Base-by-base conservation (phyloP, 2,113 vertebrate genomes). In the Turdus rufiventris region DNA sequence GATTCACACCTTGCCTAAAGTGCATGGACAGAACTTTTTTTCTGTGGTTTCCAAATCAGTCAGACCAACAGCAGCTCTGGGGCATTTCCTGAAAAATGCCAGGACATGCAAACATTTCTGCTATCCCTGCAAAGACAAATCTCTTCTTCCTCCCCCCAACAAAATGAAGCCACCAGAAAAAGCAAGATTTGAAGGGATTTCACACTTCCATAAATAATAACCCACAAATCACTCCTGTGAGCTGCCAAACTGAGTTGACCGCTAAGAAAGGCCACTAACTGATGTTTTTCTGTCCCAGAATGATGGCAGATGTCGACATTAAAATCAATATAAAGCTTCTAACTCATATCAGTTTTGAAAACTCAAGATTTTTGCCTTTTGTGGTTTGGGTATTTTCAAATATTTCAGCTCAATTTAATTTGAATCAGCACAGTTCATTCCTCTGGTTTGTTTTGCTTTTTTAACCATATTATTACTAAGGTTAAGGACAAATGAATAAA, bases 271-370 rank as follows among this genome's bases (percentile, higher is more conserved):
- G 12, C 25, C 31, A 58, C 15, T 28, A 81, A 47, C 6, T 34
- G 20, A 4, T 67, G 54, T 65, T 77, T 80, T 50, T 34, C 28
- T 53, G 2, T 21, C 18, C 18, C 28, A 74, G 65, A 60, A 47
- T 26, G 56, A 48, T 60, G 42, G 26, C 36, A 40, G 6, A 47
- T 36, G 84, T 6, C 0, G 0, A 3, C 36, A 67, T 70, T 62
- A 19, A 83, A 75, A 33, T 57, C 68, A 81, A 20, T 28, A 47
- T 31, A 85, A 65, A 48, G 6, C 18, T 77, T 74, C 38, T 43
- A 67, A 62, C 21, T 66, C 29, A 56, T 25, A 66, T 25, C n/a
- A 9, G 20, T 61, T 88, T 33, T 61, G 42, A 73, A 93, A 89
- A 76, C 8, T 50, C 12, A 14, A 72, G 29, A 43, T 19, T 75